Percentiles rank a stretch among this genome's conserved stretches.
phyloP scores from a whole-genome alignment of 2,888 invertebrate species.

The Callimorpha dominula region DNA sequence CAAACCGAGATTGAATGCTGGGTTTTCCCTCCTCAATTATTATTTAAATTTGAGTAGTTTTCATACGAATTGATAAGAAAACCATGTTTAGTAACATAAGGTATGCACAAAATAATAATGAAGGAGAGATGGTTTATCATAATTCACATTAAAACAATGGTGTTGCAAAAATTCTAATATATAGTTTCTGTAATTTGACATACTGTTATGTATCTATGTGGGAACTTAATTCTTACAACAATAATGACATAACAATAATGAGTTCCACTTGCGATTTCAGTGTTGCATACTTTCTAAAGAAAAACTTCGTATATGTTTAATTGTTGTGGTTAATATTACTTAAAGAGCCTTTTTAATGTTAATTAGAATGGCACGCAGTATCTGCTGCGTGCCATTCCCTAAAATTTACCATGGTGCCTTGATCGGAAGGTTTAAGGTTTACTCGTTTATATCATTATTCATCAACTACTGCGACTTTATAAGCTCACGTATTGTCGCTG shows the following conservation, averaged over 20 bases:
- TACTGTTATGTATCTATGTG: conserved; percentile 37
- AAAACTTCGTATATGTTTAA: not conserved
- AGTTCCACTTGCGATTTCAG: not conserved
- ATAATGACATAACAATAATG: conserved; percentile 30
- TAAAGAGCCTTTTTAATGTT: too few relatives aligned
- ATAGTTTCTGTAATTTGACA: conserved; percentile 33
- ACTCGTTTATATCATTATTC: too few relatives aligned
- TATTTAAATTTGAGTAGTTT: not conserved
- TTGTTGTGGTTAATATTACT: not conserved
- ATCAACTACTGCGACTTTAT: too few relatives aligned
- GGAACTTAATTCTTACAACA: conserved; percentile 34
- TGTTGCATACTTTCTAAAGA: not conserved
- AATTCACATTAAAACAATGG: conserved; percentile 37
- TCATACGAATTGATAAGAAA: not conserved
- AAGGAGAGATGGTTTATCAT: conserved; percentile 23
- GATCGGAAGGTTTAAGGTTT: too few relatives aligned
- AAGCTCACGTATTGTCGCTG: too few relatives aligned
- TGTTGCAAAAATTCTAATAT: conserved; percentile 26
- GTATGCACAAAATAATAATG: not conserved
- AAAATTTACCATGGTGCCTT: too few relatives aligned
- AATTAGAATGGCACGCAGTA: too few relatives aligned
- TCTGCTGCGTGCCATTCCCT: too few relatives aligned
- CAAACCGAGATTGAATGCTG: too few relatives aligned
- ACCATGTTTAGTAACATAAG: not conserved
- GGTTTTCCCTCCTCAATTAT: too few relatives aligned